Evolutionary conservation across 1,140 invertebrate species (phyloP).

Genomic region (Theocolax elegans): DNA sequence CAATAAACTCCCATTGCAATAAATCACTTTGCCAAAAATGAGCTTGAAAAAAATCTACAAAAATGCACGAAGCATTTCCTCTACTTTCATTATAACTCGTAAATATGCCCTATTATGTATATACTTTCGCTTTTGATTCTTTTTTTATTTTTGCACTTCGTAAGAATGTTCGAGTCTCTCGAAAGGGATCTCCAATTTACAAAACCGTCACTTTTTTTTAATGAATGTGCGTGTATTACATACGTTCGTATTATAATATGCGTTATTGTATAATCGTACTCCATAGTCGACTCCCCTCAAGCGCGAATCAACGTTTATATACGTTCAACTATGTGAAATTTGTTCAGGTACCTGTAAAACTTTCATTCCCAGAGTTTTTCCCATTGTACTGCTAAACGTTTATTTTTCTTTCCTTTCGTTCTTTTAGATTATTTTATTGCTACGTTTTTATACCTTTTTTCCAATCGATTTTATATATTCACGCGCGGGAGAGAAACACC

Average conservation of each 20-base stretch:
- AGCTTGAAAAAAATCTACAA: conserved; percentile 14
- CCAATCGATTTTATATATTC: conserved; percentile 14
- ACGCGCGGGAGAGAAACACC: conserved; percentile 45
- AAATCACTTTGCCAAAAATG: neutral
- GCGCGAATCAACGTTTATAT: neutral
- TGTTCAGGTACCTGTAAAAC: neutral
- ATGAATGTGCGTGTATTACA: neutral
- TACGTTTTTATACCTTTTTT: conserved; percentile 22
- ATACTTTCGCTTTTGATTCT: neutral
- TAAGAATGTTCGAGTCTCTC: conserved; percentile 12
- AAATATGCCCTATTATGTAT: neutral
- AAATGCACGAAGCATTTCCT: neutral
- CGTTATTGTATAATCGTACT: neutral
- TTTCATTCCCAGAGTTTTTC: too few species aligned
- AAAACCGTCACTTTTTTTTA: too few species aligned
- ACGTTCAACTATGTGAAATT: neutral
- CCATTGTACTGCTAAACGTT: too few species aligned
- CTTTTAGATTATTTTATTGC: conserved; percentile 25
- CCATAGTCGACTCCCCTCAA: neutral
- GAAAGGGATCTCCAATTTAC: neutral
- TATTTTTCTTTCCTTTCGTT: conserved; percentile 3
- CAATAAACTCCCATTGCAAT: neutral
- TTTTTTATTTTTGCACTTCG: neutral
- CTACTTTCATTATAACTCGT: neutral
- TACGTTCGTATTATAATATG: neutral